These are phyloP conservation scores for Prinia subflava DNA, from an alignment of 2,113 vertebrate genomes.

Conservation along the genomic window DNA sequence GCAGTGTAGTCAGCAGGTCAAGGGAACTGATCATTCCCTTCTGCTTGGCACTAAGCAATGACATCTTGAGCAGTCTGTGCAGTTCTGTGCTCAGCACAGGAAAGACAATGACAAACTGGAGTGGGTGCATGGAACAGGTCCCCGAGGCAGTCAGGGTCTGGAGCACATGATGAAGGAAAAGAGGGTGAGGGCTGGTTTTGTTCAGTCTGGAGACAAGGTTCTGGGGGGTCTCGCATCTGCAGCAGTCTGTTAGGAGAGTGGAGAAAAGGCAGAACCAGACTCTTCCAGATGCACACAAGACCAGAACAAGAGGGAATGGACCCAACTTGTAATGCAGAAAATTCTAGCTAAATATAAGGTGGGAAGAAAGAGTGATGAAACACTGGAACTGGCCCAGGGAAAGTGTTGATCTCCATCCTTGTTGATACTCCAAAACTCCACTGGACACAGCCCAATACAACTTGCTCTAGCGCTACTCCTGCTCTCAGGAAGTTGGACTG, in stretches of 20 bases:
- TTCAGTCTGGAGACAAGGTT: not conserved
- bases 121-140: not conserved
- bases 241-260: not conserved
- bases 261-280: not conserved
- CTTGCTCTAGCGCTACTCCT: not conserved
- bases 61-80: not conserved
- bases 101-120: not conserved
- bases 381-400: not conserved
- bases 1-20: not conserved
- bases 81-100: not conserved
- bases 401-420: not conserved
- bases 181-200: not conserved
- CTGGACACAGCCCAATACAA: not conserved
- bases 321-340: not conserved
- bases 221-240: rapidly evolving
- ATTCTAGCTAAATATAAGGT: not conserved
- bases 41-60: rapidly evolving
- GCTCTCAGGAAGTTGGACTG: not conserved
- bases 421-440: not conserved
- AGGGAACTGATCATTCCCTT: not conserved
- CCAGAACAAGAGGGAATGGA: not conserved
- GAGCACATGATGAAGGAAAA: not conserved
- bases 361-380: not conserved
- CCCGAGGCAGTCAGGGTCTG: not conserved
- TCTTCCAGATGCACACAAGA: not conserved